Evolutionary conservation across 2,888 invertebrate genomes (phyloP), one percentile per base, ranked within the genome.

Genomic region (Leucozona laternaria): DNA sequence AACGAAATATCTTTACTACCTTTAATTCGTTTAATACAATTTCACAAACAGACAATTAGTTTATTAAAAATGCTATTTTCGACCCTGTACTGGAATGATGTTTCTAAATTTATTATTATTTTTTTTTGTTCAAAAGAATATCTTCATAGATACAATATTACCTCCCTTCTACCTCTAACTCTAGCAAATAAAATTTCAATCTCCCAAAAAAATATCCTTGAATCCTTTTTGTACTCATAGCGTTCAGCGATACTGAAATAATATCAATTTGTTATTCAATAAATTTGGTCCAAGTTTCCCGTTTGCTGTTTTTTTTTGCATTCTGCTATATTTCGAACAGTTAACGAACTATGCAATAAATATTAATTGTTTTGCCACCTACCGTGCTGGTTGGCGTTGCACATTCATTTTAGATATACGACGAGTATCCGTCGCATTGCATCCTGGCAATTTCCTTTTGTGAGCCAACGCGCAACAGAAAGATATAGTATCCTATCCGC

Each of bases 251-350:
- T 17, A 25, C 34, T 28, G 40, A 37, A 62, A 72, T 79, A 66
- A 79, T 79, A 73, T 66, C 73, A 79, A 79, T 79, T 79, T 73
- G 79, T 79, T 73, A 79, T 79, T 79, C 79, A 64, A 79, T 79
- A 79, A 66, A 73, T 79, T 73, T 58, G 72, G 64, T 66, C 8
- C 34, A 45, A 45, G 40, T 60, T 60, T 60, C 40, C 60, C 8
- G 58, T 55, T n/a, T 25, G 28, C 15, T 15, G 22, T 22, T 40
- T 31, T 0, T 5, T 31, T 31, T 55, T 28, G 0, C 31, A 31
- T 34, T 64, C 13, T 34, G 37, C 13, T 40, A 22, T 57, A 64
- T 79, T 72, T 37, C 45, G 45, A 66, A 66, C 57, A 64, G 55
- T 73, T 73, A 79, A 79, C 79, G 79, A 80, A 68, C 75, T 53